These are phyloP conservation scores for Manacus vitellinus DNA, from an alignment of 2,113 vertebrate genomes.

Conservation along the genomic window DNA sequence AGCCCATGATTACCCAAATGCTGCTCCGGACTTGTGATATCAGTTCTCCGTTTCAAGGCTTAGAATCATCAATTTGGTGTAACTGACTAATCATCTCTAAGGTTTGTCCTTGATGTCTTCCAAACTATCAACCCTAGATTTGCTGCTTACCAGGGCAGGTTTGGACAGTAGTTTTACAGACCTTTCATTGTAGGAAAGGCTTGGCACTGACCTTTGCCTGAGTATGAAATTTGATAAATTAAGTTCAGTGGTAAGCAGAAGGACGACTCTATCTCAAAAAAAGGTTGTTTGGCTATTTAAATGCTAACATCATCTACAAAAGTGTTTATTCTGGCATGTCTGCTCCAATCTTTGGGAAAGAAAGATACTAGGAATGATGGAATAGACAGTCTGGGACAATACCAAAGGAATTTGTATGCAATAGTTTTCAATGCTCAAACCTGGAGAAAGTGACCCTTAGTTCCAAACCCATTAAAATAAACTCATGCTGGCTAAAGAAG, in stretches of 20 bases:
- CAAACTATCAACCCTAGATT: background rate
- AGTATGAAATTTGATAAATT: background rate
- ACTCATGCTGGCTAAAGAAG: background rate
- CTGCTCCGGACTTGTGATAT: background rate
- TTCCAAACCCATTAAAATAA: background rate
- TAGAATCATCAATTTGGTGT: background rate
- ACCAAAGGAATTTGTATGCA: background rate
- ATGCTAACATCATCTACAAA: background rate
- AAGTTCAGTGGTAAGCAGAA: background rate
- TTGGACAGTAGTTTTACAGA: background rate
- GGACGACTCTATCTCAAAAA: background rate
- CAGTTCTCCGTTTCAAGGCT: background rate
- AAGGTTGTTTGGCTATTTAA: background rate
- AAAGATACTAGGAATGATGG: background rate
- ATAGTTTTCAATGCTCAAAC: background rate
- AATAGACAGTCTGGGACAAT: background rate
- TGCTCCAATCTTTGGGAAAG: background rate
- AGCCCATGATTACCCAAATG: background rate
- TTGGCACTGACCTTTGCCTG: background rate
- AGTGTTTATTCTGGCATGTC: background rate
- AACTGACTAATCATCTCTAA: background rate
- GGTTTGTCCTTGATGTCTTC: background rate
- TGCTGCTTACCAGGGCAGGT: background rate
- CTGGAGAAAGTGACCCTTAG: background rate
- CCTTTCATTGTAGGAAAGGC: background rate